Evolutionary conservation across 2,888 invertebrate species (phyloP).

Genomic region (Pristionchus exspectatus): DNA sequence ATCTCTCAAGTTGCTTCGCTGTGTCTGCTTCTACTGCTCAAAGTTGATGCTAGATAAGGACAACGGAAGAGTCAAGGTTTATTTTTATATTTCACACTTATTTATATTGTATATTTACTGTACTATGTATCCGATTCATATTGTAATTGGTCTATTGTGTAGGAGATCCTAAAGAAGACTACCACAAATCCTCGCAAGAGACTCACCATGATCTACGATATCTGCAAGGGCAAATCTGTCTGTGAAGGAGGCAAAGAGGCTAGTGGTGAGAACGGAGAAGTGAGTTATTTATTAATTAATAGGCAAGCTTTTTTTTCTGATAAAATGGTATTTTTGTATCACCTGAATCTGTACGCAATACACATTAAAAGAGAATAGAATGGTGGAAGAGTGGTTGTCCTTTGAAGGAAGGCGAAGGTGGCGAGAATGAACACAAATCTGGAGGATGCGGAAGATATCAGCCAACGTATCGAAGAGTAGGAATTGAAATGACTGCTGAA

Average conservation of each 20-base stretch:
- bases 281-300: conserved; percentile 10
- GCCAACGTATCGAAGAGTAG: conserved; percentile 90
- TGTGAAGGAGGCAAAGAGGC: conserved; percentile 97
- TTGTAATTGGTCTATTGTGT: not conserved
- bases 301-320: not conserved
- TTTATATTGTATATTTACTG: conserved; percentile 30
- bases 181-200: conserved; percentile 90
- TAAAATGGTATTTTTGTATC: not conserved
- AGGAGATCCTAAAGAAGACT: conserved; percentile 52
- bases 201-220: conserved; percentile 94
- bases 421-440: conserved; percentile 84
- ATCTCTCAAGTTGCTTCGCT: conserved; percentile 95
- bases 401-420: conserved; percentile 63
- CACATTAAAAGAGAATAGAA: not conserved
- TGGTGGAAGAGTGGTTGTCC: not conserved
- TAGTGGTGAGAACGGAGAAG: conserved; percentile 56
- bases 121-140: not conserved
- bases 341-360: conserved; percentile 5
- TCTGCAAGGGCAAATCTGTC: conserved; percentile 97
- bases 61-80: conserved; percentile 86
- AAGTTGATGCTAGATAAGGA: conserved; percentile 95
- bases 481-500: conserved; percentile 94
- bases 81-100: not conserved
- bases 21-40: conserved; percentile 99
- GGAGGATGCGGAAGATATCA: conserved; percentile 99